phyloP scores from a whole-genome alignment of 2,113 vertebrate species.

The Aplodontia rufa region DNA sequence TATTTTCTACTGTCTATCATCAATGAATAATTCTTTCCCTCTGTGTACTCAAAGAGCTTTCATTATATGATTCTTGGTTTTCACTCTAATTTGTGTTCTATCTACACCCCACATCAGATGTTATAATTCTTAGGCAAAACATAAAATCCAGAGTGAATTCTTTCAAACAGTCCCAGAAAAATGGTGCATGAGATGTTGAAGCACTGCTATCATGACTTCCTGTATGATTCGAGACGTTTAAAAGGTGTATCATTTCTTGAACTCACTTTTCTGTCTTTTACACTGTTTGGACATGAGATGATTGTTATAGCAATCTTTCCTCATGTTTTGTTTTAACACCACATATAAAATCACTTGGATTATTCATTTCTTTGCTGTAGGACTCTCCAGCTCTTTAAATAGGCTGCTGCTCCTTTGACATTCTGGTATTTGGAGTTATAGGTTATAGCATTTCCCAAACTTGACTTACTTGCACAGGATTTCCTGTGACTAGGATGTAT shows the following conservation, averaged over 20 bases:
- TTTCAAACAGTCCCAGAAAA: not conserved
- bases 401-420: not conserved
- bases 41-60: not conserved
- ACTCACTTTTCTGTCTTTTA: not conserved
- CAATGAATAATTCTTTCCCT: not conserved
- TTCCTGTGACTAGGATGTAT: not conserved
- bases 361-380: not conserved
- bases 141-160: not conserved
- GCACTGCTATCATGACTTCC: not conserved
- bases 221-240: not conserved
- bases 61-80: not conserved
- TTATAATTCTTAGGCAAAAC: not conserved
- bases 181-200: not conserved
- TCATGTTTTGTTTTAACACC: not conserved
- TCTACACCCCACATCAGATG: not conserved
- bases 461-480: not conserved
- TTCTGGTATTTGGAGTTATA: not conserved
- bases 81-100: not conserved
- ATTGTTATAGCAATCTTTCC: not conserved
- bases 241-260: not conserved
- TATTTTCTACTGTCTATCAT: not conserved
- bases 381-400: not conserved
- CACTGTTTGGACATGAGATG: fast-evolving
- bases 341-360: not conserved
- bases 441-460: not conserved